Evolutionary conservation across 2,888 invertebrate genomes (phyloP).

Genomic region (Temnothorax rugatulus): DNA sequence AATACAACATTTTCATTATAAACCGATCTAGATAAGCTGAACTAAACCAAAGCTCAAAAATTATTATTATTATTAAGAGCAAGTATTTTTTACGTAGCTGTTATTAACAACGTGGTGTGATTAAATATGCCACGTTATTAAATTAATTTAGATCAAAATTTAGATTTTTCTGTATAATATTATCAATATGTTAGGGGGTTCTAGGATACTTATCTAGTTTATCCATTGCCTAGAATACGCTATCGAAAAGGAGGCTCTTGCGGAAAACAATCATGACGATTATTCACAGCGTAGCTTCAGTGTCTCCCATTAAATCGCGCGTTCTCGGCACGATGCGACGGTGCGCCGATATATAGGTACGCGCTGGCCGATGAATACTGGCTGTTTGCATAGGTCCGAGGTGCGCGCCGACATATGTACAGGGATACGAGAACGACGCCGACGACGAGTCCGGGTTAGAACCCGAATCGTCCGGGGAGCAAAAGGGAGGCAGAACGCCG

Average conservation of each 20-base stretch:
- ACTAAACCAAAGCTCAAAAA: neutral
- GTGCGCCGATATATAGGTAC: constrained; percentile 65
- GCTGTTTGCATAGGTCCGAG: constrained; percentile 76
- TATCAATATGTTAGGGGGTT: neutral
- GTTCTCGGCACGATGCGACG: constrained; percentile 66
- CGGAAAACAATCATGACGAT: constrained; percentile 48
- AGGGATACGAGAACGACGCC: constrained; percentile 61
- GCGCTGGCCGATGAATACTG: constrained; percentile 81
- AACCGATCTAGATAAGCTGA: neutral
- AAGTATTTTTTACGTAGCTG: neutral
- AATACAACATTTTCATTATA: neutral
- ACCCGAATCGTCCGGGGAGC: constrained; percentile 51
- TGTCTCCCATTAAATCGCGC: constrained; percentile 78
- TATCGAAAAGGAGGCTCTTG: neutral
- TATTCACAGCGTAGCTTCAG: constrained; percentile 55
- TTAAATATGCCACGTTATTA: neutral
- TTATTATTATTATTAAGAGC: neutral
- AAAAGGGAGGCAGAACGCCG: constrained; percentile 39
- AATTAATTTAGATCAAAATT: neutral
- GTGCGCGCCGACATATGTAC: constrained; percentile 65
- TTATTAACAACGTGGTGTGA: neutral
- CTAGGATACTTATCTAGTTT: neutral
- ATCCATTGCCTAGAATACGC: neutral
- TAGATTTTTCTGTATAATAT: neutral
- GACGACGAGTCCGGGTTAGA: constrained; percentile 37